Base-by-base conservation (phyloP, 1,140 invertebrate species). In the Campoletis sonorensis region DNA sequence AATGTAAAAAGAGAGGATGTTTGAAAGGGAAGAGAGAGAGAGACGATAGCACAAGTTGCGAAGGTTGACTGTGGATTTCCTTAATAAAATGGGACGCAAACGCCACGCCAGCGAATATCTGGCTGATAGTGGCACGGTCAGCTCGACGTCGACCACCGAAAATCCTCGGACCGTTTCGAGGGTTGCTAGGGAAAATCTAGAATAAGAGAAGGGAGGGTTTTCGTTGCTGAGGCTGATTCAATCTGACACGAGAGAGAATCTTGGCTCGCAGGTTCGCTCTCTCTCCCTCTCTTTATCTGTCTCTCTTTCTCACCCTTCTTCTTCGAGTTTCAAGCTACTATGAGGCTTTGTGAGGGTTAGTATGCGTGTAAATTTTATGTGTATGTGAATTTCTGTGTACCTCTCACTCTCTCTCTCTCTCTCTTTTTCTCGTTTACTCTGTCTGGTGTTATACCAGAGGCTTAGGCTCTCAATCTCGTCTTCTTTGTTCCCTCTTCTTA, bases 21-120 rank as follows among this genome's bases (percentile, higher is more conserved):
- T 13, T 13, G 40, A 45, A 45, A 45, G 40, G 40, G 79, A 58
- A 45, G 13, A 45, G 40, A 11, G 79, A 58, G 37, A 75, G 71
- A 77, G 79, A 77, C 67, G 79, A 77, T 68, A 79, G 82, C 30
- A 79, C 13, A 64, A 82, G 80, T 80, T 84, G 85, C 73, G 37
- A 64, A 73, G 58, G 82, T 78, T 45, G 68, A 81, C 64, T 80
- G 77, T 85, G 84, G 86, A 89, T 90, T 90, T 89, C 88, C 88
- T 90, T 90, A 90, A 90, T 90, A 90, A 90, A 90, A 90, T 90
- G 85, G 89, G 87, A 88, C 86, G 88, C 88, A 89, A 90, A 90
- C 84, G 89, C 89, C 88, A 87, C 86, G 89, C 89, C 86, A 90
- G 88, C 89, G 87, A 90, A 90, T 90, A 90, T 90, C 88, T 84